A percentile compares a stretch with the other conserved stretches of the same genome.
These are phyloP conservation scores for Nylanderia fulva DNA, from an alignment of 1,140 invertebrate genomes.

Conservation along the genomic window DNA sequence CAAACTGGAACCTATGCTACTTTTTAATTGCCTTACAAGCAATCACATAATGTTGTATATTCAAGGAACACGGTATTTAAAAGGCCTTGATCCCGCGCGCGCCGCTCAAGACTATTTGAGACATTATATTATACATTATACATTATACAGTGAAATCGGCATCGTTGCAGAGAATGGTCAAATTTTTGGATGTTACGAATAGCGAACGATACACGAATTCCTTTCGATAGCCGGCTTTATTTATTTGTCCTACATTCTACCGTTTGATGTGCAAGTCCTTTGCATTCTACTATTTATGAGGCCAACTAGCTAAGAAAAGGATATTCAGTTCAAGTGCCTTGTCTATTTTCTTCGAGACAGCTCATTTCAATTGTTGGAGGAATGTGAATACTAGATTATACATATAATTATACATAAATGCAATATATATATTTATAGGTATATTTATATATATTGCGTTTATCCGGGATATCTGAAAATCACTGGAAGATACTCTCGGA, in stretches of 20 bases:
- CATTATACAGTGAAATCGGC: constrained; percentile 53
- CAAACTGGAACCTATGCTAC: constrained; percentile 24
- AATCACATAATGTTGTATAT: constrained; percentile 50
- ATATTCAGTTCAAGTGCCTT: constrained; percentile 85
- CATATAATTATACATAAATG: constrained; percentile 68
- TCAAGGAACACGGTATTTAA: constrained; percentile 71
- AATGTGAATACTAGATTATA: constrained; percentile 84
- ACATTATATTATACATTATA: too few species aligned
- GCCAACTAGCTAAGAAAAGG: constrained; percentile 84
- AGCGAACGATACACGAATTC: constrained; percentile 61
- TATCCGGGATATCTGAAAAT: constrained; percentile 49
- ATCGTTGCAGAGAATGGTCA: constrained; percentile 57
- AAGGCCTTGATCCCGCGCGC: constrained; percentile 66
- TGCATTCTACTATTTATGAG: constrained; percentile 80
- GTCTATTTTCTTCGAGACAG: constrained; percentile 85
- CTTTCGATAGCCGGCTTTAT: constrained; percentile 70
- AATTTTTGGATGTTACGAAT: constrained; percentile 51
- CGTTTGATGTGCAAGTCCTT: constrained; percentile 68
- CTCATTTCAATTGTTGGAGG: constrained; percentile 85
- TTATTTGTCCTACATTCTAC: constrained; percentile 70
- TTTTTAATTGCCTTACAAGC: constrained; percentile 41
- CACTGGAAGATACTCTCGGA: constrained; percentile 28
- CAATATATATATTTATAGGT: constrained; percentile 49
- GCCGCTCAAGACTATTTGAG: constrained; percentile 52
- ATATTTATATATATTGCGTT: constrained; percentile 58